Base-by-base conservation (phyloP, 2,888 invertebrate species). In the Argynnis bischoffii region DNA sequence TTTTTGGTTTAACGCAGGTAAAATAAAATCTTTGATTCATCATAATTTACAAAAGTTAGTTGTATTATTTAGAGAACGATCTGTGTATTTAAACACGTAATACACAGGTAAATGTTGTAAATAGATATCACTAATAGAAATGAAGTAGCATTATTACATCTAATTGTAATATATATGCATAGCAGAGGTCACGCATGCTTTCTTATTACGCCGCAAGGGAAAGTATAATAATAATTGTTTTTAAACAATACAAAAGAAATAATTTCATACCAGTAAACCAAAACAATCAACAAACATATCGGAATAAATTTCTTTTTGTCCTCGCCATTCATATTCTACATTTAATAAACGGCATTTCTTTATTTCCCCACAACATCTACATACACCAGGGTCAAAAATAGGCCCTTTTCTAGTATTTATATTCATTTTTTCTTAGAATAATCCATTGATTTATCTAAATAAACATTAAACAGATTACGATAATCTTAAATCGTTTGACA, bases 221-320 rank as follows among this genome's bases (percentile, higher is more conserved):
- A 2, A 3, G 8, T 41, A 1, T 4, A 41, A 11, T 8, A 41
- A 11, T 3, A 41, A 41, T 41, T 41, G 11, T 41, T 41, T 1
- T 2, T 41, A 41, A 13, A 35, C 35, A 18, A 15, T 14, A 21
- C 8, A 54, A 13, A 26, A 26, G 14, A 16, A 15, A 67, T 21
- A 63, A 35, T 65, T 51, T 80, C 84, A 76, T 71, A 90, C 90
- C 80, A 90, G 70, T 66, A 90, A 77, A 11, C 91, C 90, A 74
- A 88, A 90, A 75, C 88, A 89, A 69, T 90, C 90, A 8, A 90
- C 79, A 72, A 90, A 87, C 82, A 90, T 86, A 73, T 90, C 89
- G 0, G 85, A 81, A 67, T 90, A 90, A 0, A 87, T 78, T 77
- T 90, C 90, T 72, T 82, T 83, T 50, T 83, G 82, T 0, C 87